Evolutionary conservation across 2,797 vertebrate species (phyloP), one percentile per base, ranked within the genome.

Genomic region (Holocentrus rufus): DNA sequence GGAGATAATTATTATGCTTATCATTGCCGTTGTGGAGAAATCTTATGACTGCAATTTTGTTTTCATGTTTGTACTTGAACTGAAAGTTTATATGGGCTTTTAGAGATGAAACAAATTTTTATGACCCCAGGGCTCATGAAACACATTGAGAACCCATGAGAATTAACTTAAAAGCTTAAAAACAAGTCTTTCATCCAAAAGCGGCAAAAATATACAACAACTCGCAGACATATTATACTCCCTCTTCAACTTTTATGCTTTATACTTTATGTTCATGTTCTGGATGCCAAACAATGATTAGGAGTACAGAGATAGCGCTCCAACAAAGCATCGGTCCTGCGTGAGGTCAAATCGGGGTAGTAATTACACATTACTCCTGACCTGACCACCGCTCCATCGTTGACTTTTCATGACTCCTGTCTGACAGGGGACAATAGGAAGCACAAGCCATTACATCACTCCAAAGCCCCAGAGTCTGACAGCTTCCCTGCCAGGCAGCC

Each of bases 391-490:
- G 49, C 54, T 69, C 53, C 25, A 39, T 64, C 56, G 52, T 22
- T 50, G 72, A 55, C 60, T 58, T 42, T 61, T 50, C 46, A 65
- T n/a, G 66, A 74, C 68, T 77, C 56, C 23, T 47, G 60, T 69
- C 36, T 78, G 34, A 70, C 83, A 23, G 9, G 22, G 10, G 25
- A 20, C 56, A 62, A 67, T 30, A 70, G 60, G 53, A 69, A 65
- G 61, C 65, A 67, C 20, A 15, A 39, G n/a, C 72, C 68, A 77
- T 87, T 74, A 59, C 55, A 30, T 39, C 7, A 18, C 55, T 68
- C n/a, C 44, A 67, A 71, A 80, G 74, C 42, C 63, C 67, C 27
- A 59, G 54, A 62, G 69, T 39, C 64, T 66, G 58, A 69, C 68
- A 74, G 77, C 65, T 52, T 49, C 64, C 60, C 56, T 42, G 58